A percentile compares a stretch with the other conserved stretches of the same genome.
phyloP scores from a whole-genome alignment of 2,113 vertebrate genomes.

The Dasyurus viverrinus region DNA sequence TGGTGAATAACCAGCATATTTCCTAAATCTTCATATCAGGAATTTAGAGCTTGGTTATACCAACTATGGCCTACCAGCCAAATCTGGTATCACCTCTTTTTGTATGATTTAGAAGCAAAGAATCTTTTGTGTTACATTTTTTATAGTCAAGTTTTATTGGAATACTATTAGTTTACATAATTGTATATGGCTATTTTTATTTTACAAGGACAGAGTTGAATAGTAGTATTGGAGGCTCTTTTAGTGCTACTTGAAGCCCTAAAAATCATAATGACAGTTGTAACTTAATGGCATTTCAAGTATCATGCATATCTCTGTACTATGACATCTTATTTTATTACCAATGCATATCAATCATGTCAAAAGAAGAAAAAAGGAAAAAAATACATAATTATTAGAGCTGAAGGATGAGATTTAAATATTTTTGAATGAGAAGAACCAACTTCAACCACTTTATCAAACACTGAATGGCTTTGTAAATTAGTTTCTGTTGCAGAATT shows the following conservation, averaged over 20 bases:
- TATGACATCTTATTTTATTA: neutral
- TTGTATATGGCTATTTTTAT: neutral
- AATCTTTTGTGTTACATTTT: neutral
- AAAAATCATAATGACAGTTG: neutral
- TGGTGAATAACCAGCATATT: too few relatives aligned
- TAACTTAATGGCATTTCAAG: neutral
- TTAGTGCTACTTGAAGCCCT: neutral
- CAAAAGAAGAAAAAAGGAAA: neutral
- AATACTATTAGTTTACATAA: neutral
- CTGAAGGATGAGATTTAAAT: neutral
- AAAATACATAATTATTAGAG: neutral
- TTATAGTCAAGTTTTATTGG: neutral
- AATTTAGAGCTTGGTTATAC: too few relatives aligned
- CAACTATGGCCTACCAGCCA: too few relatives aligned
- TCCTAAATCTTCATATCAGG: too few relatives aligned
- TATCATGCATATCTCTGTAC: neutral
- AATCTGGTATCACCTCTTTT: too few relatives aligned
- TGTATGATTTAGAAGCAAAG: too few relatives aligned
- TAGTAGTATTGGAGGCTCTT: neutral
- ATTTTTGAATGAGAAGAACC: neutral
- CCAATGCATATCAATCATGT: neutral
- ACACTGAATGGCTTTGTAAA: neutral
- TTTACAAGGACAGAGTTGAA: neutral
- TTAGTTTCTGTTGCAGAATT: neutral
- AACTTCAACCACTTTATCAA: neutral